Evolutionary conservation across 2,797 vertebrate species (phyloP).

Genomic region (Cynodonichthys magdalenae): DNA sequence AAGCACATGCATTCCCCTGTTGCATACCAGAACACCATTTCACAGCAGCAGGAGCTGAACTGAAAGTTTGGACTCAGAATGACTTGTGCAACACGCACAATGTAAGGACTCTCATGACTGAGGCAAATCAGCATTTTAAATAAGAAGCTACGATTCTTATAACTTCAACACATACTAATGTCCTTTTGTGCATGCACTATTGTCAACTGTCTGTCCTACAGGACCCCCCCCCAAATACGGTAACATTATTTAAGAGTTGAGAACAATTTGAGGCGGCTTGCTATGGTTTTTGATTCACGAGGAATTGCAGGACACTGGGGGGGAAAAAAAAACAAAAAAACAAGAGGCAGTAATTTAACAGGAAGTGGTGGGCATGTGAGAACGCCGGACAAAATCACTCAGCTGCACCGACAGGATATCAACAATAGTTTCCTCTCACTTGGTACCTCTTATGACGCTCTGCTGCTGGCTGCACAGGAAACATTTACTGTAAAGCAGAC

Average conservation of each 20-base stretch:
- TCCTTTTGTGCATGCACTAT: no score
- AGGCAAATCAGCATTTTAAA: not conserved
- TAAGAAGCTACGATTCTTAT: no score
- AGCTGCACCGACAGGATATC: conserved; percentile 46
- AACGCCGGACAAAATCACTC: conserved; percentile 31
- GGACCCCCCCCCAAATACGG: no score
- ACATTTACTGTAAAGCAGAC: conserved; percentile 3
- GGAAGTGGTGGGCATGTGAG: conserved; percentile 64
- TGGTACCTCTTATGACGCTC: conserved; percentile 3
- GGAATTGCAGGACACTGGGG: conserved; percentile 72
- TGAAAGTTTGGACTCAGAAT: conserved; percentile 11
- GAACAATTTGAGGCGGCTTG: conserved; percentile 6
- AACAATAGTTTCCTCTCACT: conserved; percentile 25
- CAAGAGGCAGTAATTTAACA: conserved; percentile 66
- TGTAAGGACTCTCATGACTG: not conserved
- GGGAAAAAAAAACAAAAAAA: conserved; percentile 55
- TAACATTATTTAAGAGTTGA: no score
- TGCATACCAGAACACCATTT: conserved; percentile 52
- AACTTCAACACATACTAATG: no score
- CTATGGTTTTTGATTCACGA: conserved; percentile 68
- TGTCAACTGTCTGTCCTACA: no score
- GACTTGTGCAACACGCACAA: conserved; percentile 5
- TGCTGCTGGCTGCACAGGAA: conserved; percentile 14
- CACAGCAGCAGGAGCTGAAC: conserved; percentile 36
- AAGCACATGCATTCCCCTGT: conserved; percentile 61